Conservation (phyloP, 2,888 invertebrate genomes). For the Thereva unica region DNA sequence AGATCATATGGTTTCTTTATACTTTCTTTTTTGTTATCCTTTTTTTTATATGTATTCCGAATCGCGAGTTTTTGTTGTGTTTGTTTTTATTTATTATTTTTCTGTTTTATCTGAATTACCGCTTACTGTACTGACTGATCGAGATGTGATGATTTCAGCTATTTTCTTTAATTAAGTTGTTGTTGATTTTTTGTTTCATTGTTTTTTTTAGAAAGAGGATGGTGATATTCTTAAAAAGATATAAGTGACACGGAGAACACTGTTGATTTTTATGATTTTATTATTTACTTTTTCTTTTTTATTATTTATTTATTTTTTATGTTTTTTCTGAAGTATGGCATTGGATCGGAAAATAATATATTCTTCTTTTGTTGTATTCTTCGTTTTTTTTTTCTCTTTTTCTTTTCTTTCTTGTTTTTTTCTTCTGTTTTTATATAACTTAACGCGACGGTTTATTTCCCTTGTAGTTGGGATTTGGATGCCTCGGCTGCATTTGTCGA, state of each 20-base stretch:
- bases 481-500: slow-evolving; percentile 56
- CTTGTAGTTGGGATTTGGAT: slow-evolving; percentile 58
- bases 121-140: too few species aligned
- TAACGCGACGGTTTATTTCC: slow-evolving; percentile 54
- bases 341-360: slow-evolving; percentile 23
- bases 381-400: slow-evolving; percentile 21
- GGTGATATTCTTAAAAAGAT: too few species aligned
- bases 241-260: not conserved
- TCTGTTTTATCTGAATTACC: not conserved
- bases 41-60: not conserved
- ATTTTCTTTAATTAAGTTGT: not conserved
- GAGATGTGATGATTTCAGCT: not conserved
- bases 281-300: not conserved
- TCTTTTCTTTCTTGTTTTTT: not conserved
- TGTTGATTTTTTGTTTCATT: not conserved
- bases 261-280: not conserved
- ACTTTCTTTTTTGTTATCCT: not conserved
- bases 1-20: slow-evolving; percentile 29
- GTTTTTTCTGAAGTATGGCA: not conserved
- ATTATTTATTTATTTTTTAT: slow-evolving; percentile 14
- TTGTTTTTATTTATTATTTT: not conserved
- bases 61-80: not conserved
- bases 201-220: too few species aligned
- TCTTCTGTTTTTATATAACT: not conserved
- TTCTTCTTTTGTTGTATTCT: slow-evolving; percentile 8